These are phyloP conservation scores for Tromatobia lineatoria DNA, from an alignment of 2,888 invertebrate species.

Conservation along the genomic window DNA sequence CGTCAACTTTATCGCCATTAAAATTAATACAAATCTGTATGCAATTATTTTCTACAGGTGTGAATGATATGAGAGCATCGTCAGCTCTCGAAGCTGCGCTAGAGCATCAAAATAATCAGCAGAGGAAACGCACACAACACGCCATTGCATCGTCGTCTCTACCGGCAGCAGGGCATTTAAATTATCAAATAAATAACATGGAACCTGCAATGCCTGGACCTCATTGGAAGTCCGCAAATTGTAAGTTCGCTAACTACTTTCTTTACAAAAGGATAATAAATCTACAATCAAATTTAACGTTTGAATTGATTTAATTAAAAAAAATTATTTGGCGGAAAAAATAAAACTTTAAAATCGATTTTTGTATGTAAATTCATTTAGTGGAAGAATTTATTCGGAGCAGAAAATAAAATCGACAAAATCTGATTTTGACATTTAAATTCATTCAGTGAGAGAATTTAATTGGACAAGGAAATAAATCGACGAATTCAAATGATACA, in stretches of 20 bases:
- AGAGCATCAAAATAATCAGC: slow-evolving; percentile 15
- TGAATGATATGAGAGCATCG: slow-evolving; percentile 9
- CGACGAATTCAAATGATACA: too few relatives aligned
- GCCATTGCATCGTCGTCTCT: neutral
- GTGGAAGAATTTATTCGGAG: too few relatives aligned
- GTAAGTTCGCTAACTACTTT: neutral
- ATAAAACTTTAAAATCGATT: too few relatives aligned
- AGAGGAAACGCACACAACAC: slow-evolving; percentile 2
- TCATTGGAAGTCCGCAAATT: slow-evolving; percentile 32
- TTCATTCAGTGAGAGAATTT: too few relatives aligned
- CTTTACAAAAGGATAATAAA: neutral
- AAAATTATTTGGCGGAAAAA: too few relatives aligned
- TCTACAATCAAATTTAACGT: too few relatives aligned
- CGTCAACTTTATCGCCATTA: neutral
- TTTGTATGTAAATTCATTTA: too few relatives aligned
- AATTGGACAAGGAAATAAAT: too few relatives aligned
- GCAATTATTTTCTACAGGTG: neutral
- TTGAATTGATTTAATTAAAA: too few relatives aligned
- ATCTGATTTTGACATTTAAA: too few relatives aligned
- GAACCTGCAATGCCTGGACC: slow-evolving; percentile 19
- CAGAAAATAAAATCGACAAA: too few relatives aligned
- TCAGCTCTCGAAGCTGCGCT: neutral
- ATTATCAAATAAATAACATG: slow-evolving; percentile 21
- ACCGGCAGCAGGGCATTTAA: neutral
- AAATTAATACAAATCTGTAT: neutral